Percentiles rank a stretch among this genome's conserved stretches.
phyloP scores from a whole-genome alignment of 1,140 invertebrate species.

The Saccostrea cuccullata region DNA sequence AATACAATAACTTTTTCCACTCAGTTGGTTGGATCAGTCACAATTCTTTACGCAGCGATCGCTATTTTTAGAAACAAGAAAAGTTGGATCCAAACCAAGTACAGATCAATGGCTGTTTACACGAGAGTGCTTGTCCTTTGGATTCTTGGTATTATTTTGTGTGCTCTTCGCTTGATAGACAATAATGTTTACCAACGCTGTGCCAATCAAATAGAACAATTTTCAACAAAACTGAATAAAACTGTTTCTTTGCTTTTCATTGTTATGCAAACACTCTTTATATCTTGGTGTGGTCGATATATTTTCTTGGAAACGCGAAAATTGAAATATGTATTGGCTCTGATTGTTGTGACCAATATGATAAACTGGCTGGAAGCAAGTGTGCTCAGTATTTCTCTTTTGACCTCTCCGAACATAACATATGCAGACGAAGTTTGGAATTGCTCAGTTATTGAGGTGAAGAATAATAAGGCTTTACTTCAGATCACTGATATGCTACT shows the following conservation, averaged over 20 bases:
- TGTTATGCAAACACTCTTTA: not conserved
- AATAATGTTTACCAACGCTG: not conserved
- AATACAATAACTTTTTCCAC: not conserved
- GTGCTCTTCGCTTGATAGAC: not conserved
- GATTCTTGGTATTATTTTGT: not conserved
- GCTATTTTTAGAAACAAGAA: not conserved
- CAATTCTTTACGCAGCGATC: not conserved
- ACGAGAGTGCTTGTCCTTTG: not conserved
- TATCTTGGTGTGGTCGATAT: not conserved
- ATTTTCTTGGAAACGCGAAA: not conserved
- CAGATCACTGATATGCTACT: not conserved
- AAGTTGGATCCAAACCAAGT: not conserved
- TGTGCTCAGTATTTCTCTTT: not conserved
- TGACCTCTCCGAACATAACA: not conserved
- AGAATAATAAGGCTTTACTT: not conserved
- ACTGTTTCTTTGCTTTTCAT: not conserved
- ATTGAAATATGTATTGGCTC: not conserved
- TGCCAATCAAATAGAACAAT: not conserved
- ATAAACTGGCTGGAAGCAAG: constrained; percentile 4
- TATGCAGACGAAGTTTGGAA: not conserved
- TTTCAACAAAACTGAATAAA: not conserved
- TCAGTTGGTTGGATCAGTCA: not conserved
- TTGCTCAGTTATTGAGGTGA: not conserved
- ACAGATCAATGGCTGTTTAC: not conserved
- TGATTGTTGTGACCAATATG: not conserved